Evolutionary conservation across 2,888 invertebrate species (phyloP).

Genomic region (Hydroisotoma schaefferi): DNA sequence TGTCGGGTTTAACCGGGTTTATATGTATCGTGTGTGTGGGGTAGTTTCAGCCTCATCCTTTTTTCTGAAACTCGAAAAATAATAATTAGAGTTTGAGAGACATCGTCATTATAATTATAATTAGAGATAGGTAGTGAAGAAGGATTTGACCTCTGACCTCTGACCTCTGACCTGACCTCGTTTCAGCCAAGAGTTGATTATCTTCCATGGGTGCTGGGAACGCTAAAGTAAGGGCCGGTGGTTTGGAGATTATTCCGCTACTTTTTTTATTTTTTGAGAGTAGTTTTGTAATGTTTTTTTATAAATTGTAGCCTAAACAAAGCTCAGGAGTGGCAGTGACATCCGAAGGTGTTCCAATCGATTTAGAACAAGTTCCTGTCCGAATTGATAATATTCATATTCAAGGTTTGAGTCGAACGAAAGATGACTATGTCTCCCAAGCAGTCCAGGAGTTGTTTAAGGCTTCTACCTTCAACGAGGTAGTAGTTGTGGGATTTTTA

Average conservation of each 20-base stretch:
- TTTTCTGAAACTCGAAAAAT: too few relatives aligned
- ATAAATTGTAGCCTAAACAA: conserved; percentile 25
- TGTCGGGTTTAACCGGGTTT: too few relatives aligned
- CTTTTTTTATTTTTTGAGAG: conserved; percentile 8
- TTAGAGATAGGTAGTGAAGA: too few relatives aligned
- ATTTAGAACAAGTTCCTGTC: conserved; percentile 56
- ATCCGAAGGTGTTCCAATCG: conserved; percentile 31
- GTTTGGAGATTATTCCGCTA: too few relatives aligned
- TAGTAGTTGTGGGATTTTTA: conserved; percentile 53
- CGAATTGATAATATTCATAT: conserved; percentile 81
- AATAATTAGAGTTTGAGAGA: too few relatives aligned
- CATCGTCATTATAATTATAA: too few relatives aligned
- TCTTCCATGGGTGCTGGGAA: conserved; percentile 35
- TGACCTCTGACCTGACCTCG: too few relatives aligned
- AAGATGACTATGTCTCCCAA: conserved; percentile 78
- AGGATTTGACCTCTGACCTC: too few relatives aligned
- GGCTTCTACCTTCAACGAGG: conserved; percentile 80
- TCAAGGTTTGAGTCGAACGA: conserved; percentile 79
- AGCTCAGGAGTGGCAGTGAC: conserved; percentile 34
- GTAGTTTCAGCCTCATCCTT: too few relatives aligned
- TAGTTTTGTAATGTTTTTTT: too few relatives aligned
- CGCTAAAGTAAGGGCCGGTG: conserved; percentile 28
- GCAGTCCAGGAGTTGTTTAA: conserved; percentile 78
- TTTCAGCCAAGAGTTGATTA: not conserved
- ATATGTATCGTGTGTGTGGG: too few relatives aligned